A percentile compares a stretch with the other conserved stretches of the same genome.
Evolutionary conservation across 2,888 invertebrate species (phyloP).

Genomic region (Cybosia mesomella): DNA sequence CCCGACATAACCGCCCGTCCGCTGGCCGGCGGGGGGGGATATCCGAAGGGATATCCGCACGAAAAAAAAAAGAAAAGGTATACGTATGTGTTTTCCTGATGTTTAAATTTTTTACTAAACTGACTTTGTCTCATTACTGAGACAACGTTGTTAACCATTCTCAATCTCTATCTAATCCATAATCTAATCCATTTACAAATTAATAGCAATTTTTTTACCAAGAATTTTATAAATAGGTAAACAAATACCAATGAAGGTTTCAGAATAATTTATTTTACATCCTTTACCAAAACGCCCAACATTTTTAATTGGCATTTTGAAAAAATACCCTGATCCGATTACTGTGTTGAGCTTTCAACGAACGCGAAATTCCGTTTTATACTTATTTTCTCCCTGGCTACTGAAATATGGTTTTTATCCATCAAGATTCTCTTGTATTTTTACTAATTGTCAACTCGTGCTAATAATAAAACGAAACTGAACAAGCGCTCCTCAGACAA

Average conservation of each 20-base stretch:
- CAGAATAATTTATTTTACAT: constrained; percentile 73
- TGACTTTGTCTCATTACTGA: background rate
- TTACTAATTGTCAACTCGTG: background rate
- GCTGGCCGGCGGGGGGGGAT: no score
- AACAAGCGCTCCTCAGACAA: background rate
- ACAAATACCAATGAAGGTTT: constrained; percentile 44
- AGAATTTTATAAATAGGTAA: constrained; percentile 47
- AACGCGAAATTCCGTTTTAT: constrained; percentile 66
- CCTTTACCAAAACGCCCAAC: constrained; percentile 67
- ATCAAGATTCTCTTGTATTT: constrained; percentile 37
- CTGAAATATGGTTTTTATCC: constrained; percentile 53
- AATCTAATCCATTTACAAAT: constrained; percentile 18
- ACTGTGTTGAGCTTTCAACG: constrained; percentile 70
- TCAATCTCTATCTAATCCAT: no score
- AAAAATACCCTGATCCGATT: constrained; percentile 79
- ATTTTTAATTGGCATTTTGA: constrained; percentile 84
- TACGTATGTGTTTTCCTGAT: no score
- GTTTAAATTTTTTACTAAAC: no score
- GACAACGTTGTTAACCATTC: no score
- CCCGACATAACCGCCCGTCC: no score
- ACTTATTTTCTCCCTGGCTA: constrained; percentile 51
- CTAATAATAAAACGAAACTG: constrained; percentile 2
- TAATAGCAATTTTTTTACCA: constrained; percentile 40
- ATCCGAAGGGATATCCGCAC: no score
- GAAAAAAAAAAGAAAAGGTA: no score